Base-by-base conservation (phyloP, 2,888 invertebrate genomes). In the Lasiommata megera region DNA sequence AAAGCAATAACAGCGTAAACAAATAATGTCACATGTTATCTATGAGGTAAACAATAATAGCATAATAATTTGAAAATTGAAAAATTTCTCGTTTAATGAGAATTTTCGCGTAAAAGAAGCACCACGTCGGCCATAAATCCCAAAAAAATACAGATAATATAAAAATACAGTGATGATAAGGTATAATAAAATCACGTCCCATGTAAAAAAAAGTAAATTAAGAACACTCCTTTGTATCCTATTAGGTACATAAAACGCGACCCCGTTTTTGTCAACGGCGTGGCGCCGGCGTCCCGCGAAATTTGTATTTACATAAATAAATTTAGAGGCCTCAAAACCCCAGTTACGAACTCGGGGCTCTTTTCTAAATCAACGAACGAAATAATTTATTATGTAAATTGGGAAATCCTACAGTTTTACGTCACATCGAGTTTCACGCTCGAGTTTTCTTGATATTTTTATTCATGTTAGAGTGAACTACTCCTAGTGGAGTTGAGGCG, bases 321-420 rank as follows among this genome's bases (percentile, higher is more conserved):
- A 65, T 66, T 68, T 66, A 56, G 60, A 60, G 43, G 59, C 64
- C 63, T 58, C 56, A 64, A 64, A 65, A 64, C 63, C 62, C 56
- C 61, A 53, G 62, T 55, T 58, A 58, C 60, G 43, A 58, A 62
- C 55, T 60, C 58, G 63, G 52, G 63, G 65, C 67, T 69, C 66
- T 66, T 62, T 69, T 69, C 66, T 68, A 65, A 69, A 67, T 67
- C 69, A 66, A 67, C 64, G 67, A 64, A 62, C 67, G 67, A 62
- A 61, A 66, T 68, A 69, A 69, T 68, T 68, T 67, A 67, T 64
- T 67, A 68, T 68, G 69, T 61, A 69, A 68, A 69, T 68, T 64
- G 61, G 56, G 56, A 55, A 52, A 56, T 62, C 58, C 67, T 67
- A 69, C 68, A 67, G 67, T 69, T 64, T 62, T 64, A 56, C 64